Evolutionary conservation across 1,140 invertebrate genomes (phyloP), one percentile per base, ranked within the genome.

Genomic region (Scaptodrosophila lebanonensis): DNA sequence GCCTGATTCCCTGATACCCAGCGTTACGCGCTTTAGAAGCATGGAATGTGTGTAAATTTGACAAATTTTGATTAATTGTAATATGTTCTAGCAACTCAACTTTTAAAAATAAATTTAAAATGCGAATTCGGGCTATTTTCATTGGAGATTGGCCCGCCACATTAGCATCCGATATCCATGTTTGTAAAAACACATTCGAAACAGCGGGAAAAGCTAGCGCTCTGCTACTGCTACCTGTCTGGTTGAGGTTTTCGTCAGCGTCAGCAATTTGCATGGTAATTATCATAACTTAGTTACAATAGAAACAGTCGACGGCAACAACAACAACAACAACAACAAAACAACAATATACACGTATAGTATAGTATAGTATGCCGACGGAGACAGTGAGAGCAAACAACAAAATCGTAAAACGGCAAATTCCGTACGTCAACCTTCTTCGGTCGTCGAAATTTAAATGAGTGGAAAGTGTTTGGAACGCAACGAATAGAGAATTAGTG

Each of bases 371-470:
- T 29, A 47, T 48, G 32, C 47, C 56, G 39, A 52, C 17, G 8
- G 27, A 57, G 50, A 59, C 36, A 25, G 27, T 56, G 58, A 43
- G 57, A 36, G 35, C 42, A 36, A 68, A 50, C 44, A 51, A 56
- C 27, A 35, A 30, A 33, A 36, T 39, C 64, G 59, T 61, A 65
- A 72, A 61, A 53, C 52, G 44, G 53, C 42, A 30, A 61, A 49
- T 56, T 54, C 50, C 65, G 51, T 54, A 51, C 45, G 44, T 66
- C 30, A 56, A 25, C 43, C 30, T 38, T 38, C 47, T 25, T 32
- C 43, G 63, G 48, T 63, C 66, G 49, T 65, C 73, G 61, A 83
- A 83, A 83, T 83, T 83, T 76, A 76, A 83, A 83, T 76, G 66
- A 83, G 77, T 83, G 77, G 77, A 83, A 83, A 83, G 77, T 83